Conservation (phyloP, 2,797 vertebrate species). For the Siniperca undulata region DNA sequence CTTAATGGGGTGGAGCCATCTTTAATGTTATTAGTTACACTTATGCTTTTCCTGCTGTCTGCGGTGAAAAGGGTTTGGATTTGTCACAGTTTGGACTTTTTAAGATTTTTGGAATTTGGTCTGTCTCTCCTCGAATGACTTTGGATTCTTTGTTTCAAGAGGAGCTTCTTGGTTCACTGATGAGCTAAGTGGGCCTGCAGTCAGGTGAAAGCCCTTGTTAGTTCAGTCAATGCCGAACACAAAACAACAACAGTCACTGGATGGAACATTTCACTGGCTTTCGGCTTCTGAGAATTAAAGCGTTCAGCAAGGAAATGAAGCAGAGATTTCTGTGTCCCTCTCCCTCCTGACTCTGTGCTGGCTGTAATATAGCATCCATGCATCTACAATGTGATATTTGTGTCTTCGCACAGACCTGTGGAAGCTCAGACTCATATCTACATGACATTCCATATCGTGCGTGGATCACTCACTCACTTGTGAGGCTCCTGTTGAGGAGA, state of each 20-base stretch:
- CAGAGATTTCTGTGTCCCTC: not conserved
- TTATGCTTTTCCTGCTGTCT: not conserved
- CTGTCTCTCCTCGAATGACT: not conserved
- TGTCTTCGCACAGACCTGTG: conserved; percentile 61
- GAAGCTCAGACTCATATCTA: conserved; percentile 50
- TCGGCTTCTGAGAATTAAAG: conserved; percentile 22
- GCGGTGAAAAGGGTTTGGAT: not conserved
- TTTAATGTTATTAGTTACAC: not conserved
- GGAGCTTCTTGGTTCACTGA: conserved; percentile 24
- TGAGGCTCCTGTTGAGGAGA: conserved; percentile 26
- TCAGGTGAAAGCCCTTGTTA: conserved; percentile 22
- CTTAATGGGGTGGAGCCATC: too few relatives aligned
- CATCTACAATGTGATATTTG: conserved; percentile 43
- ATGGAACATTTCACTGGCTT: not conserved
- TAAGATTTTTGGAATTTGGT: not conserved
- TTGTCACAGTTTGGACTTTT: conserved; percentile 14
- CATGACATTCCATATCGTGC: conserved; percentile 55
- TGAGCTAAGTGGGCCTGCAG: conserved; percentile 31
- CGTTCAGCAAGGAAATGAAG: not conserved
- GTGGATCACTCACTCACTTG: conserved; percentile 20
- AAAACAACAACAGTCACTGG: not conserved
- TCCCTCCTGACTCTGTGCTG: not conserved
- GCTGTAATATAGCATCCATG: conserved; percentile 11
- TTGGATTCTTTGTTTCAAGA: conserved; percentile 13
- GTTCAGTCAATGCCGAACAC: conserved; percentile 13